Percentiles rank a stretch among this genome's conserved stretches.
phyloP scores from a whole-genome alignment of 1,140 invertebrate genomes.

The Aphelenchoides avenae region DNA sequence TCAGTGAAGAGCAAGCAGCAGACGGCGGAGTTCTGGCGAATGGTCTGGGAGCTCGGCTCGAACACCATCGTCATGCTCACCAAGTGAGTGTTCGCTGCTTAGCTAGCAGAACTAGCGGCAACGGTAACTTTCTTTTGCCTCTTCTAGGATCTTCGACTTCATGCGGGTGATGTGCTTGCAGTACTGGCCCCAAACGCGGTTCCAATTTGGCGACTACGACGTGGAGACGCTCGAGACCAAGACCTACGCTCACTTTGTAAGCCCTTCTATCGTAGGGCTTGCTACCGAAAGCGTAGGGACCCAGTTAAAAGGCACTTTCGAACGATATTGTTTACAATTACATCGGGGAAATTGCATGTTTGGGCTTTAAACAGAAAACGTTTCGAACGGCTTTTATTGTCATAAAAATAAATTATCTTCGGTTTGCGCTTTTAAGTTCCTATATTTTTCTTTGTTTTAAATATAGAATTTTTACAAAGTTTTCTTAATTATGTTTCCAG shows the following conservation, averaged over 20 bases:
- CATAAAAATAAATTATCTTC: no score
- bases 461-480: slow-evolving; percentile 6
- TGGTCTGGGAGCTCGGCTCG: slow-evolving; percentile 56
- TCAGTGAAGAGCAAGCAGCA: slow-evolving; percentile 57
- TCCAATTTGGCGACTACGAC: slow-evolving; percentile 56
- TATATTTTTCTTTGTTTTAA: slow-evolving; percentile 3
- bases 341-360: no score
- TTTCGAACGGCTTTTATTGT: no score
- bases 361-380: no score
- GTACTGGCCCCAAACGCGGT: slow-evolving; percentile 51
- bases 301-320: no score
- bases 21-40: slow-evolving; percentile 53
- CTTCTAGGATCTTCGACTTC: slow-evolving; percentile 52
- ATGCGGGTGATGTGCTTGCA: slow-evolving; percentile 59
- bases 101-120: slow-evolving; percentile 1
- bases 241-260: slow-evolving; percentile 60
- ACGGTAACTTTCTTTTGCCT: no score
- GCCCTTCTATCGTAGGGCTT: slow-evolving; percentile 19
- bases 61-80: slow-evolving; percentile 59
- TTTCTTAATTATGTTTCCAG: no score
- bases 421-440: slow-evolving; percentile 9
- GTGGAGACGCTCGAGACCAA: slow-evolving; percentile 58
- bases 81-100: slow-evolving; percentile 23
- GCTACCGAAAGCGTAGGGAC: no score
- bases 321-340: no score